Base-by-base conservation (phyloP, 2,888 invertebrate species). In the Yponomeuta cagnagella region DNA sequence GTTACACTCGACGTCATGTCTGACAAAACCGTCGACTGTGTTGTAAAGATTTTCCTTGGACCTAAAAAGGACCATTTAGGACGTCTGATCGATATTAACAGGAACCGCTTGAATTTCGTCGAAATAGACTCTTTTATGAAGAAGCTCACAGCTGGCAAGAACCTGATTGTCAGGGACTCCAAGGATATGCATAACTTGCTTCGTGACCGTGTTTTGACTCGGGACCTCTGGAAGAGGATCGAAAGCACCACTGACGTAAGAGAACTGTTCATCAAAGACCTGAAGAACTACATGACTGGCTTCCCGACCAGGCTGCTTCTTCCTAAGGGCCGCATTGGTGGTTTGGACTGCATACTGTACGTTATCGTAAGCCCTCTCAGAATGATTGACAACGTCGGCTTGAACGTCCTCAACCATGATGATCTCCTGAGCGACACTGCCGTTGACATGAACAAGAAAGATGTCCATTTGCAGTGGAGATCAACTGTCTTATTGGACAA, bases 301-400 rank as follows among this genome's bases (percentile, higher is more conserved):
- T 95, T 95, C 93, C 96, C 96, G 2, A 92, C 94, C 43, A 94
- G 96, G 76, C 88, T 96, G 68, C 81, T 96, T 64, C 87, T 97
- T 70, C 96, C 97, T 65, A 95, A 90, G 78, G 97, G 97, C 80
- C 93, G 84, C 75, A 86, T 88, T 70, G 94, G 94, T 72, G 97
- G 97, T 70, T 89, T 95, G 88, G 92, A 93, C 37, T 93, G 94
- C 91, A 90, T 94, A 78, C 76, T 96, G 68, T 95, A 94, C 85
- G 93, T 94, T 70, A 93, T 95, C 74, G 91, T 95, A 10, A 91
- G 92, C 58, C 94, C 95, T 65, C 83, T 93, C 77, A 90, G 86
- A 74, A 72, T 86, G 68, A 86, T 90, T 0, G 89, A 90, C 65
- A 89, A 88, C 73, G 80, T 87, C 63, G 89, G 90, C 71, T 58